Evolutionary conservation across 2,113 vertebrate genomes (phyloP).

Genomic region (Dryoscopus gambensis): DNA sequence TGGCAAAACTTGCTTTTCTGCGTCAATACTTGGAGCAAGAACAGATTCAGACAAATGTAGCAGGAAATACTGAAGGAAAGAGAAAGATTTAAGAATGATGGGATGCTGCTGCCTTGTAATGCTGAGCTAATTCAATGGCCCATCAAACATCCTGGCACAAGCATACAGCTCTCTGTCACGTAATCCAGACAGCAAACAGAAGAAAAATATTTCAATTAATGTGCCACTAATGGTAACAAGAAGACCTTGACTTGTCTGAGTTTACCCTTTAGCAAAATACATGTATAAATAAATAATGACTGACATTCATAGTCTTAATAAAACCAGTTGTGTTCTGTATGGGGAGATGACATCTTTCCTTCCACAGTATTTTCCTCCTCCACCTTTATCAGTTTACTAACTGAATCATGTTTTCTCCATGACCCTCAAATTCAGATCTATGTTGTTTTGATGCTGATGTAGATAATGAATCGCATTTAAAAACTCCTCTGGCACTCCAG

Average conservation of each 20-base stretch:
- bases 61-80: not conserved
- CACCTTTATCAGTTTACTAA: not conserved
- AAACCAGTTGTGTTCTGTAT: not conserved
- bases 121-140: not conserved
- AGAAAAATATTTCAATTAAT: not conserved
- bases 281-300: not conserved
- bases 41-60: not conserved
- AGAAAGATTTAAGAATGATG: not conserved
- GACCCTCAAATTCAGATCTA: not conserved
- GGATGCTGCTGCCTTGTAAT: not conserved
- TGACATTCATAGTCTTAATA: not conserved
- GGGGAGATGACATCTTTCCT: not conserved
- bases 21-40: constrained; percentile 18
- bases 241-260: not conserved
- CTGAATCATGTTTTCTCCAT: not conserved
- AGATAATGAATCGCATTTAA: not conserved
- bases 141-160: not conserved
- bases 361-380: not conserved
- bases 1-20: constrained; percentile 1
- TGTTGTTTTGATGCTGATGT: not conserved
- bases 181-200: not conserved
- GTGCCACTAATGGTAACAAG: not conserved
- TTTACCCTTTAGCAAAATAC: not conserved
- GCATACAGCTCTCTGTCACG: not conserved
- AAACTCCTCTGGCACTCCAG: not conserved